Base-by-base conservation (phyloP, 2,797 vertebrate genomes). In the Myotis pilosus region DNA sequence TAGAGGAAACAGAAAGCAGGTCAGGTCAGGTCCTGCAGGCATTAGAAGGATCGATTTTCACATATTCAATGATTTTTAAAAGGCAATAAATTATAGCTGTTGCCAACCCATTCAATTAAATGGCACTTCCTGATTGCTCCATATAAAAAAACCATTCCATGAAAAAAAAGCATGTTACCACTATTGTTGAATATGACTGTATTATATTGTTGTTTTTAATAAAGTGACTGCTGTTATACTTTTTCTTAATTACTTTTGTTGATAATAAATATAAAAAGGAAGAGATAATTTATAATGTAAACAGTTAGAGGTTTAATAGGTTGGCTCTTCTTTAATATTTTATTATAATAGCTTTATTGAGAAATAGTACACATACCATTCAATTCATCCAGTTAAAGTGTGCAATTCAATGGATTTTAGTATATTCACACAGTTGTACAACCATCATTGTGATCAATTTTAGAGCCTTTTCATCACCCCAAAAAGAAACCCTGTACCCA, bases 161-260 rank as follows among this genome's bases (percentile, higher is more conserved):
- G 30, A 23, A 36, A 89, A 93, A 51, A 81, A 5, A 49, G n/a
- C 2, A 28, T 85, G 9, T 84, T 87, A 74, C 36, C 44, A 72
- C 17, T 89, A 41, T 47, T 84, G 9, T 68, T 74, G 60, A 84
- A 83, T 78, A 57, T 83, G 20, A 38, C 62, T 76, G 57, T 49
- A 72, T 87, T 53, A 55, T 47, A 41, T 57, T 81, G 78, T 55
- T 92, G 86, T 23, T 90, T 78, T 30, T 62, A 72, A n/a, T 88
- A 68, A 87, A 20, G 19, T 87, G n/a, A 81, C 38, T 74, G 11
- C 49, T 60, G 22, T 41, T 66, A 15, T 16, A 66, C 28, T 84
- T 85, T 93, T 87, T 86, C 80, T 95, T 87, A 90, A 5, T 62
- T 44, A 71, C 8, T 68, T 64, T 47, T 68, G 53, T n/a, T 90